Conservation (phyloP, 2,113 vertebrate genomes). For the Pollimyrus isidori region DNA sequence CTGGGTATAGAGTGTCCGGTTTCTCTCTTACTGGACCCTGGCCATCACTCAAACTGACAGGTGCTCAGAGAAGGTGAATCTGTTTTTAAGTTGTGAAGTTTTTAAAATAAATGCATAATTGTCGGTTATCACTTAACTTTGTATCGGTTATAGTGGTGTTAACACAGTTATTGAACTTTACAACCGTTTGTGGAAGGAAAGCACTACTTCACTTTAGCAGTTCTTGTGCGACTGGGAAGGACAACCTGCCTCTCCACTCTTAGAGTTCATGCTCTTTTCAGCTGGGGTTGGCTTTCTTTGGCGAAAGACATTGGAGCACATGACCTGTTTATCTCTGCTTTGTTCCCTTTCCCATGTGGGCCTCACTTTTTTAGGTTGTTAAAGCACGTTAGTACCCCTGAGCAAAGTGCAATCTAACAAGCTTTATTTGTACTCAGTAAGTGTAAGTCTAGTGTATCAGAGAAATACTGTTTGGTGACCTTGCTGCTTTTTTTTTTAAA, state of each 20-base stretch:
- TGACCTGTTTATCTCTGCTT: neutral
- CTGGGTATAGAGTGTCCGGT: neutral
- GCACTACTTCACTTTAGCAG: neutral
- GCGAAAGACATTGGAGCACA: neutral
- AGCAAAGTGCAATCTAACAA: neutral
- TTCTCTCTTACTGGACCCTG: neutral
- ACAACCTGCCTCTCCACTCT: neutral
- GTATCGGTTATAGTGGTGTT: neutral
- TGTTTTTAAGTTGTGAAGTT: neutral
- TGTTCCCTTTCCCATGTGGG: neutral
- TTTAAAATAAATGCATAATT: neutral
- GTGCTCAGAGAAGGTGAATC: neutral
- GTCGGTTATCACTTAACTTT: neutral
- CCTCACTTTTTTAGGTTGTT: neutral
- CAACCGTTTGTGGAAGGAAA: neutral
- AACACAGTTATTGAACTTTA: neutral
- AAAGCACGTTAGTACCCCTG: neutral
- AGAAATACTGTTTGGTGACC: neutral
- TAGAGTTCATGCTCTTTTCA: neutral
- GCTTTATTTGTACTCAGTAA: neutral
- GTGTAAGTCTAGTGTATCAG: neutral
- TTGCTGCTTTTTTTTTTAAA: neutral
- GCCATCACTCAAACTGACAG: slow-evolving; percentile 2
- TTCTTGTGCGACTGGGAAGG: neutral
- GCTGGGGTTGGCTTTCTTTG: neutral